These are phyloP conservation scores for Zalophus californianus DNA, from an alignment of 2,797 vertebrate genomes.

Conservation along the genomic window DNA sequence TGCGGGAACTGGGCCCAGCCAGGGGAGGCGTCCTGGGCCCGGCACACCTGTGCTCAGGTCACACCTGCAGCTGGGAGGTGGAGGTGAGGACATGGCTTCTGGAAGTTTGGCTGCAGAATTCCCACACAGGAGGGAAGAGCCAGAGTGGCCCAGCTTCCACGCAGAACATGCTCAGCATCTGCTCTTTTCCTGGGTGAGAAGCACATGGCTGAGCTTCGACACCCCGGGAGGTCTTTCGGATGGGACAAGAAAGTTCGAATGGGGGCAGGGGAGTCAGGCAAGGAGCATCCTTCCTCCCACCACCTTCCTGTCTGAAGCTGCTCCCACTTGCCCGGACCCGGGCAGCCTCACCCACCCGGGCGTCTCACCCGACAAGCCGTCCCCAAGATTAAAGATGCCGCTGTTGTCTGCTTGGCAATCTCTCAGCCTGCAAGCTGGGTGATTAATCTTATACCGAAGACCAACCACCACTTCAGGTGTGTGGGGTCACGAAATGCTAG, in stretches of 20 bases:
- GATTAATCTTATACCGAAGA: not conserved
- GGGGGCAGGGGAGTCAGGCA: not conserved
- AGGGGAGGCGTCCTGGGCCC: not conserved
- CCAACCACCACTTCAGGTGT: not conserved
- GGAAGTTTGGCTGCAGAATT: not conserved
- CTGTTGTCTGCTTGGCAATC: not conserved
- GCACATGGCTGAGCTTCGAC: not conserved
- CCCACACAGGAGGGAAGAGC: not conserved
- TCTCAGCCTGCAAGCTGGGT: not conserved
- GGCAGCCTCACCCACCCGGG: not conserved
- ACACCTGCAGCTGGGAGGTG: not conserved
- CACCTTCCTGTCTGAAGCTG: not conserved
- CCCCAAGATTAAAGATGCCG: not conserved
- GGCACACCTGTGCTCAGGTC: not conserved
- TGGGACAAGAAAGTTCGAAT: not conserved
- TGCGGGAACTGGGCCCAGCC: not conserved
- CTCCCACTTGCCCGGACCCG: not conserved
- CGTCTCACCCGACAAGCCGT: not conserved
- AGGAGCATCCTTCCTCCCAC: not conserved
- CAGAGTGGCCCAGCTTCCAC: not conserved
- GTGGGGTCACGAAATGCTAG: not conserved
- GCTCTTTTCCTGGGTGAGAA: not conserved
- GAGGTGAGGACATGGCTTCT: not conserved
- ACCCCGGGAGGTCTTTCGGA: not conserved
- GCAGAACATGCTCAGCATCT: not conserved